A percentile compares a stretch with the other conserved stretches of the same genome.
Evolutionary conservation across 2,888 invertebrate genomes (phyloP).

Genomic region (Troilus luridus): DNA sequence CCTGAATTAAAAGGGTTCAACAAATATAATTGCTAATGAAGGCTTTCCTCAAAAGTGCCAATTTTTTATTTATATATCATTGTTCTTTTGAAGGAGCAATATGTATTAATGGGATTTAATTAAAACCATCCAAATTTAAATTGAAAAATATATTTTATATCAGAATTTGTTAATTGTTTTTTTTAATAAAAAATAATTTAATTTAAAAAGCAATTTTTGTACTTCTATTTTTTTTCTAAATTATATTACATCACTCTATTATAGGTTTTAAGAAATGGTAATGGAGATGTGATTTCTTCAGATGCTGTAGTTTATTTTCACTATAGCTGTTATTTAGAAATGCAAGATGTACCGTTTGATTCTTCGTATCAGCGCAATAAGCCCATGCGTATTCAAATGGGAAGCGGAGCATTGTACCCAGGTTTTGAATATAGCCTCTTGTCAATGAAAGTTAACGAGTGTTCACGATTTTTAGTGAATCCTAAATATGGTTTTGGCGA

Average conservation of each 20-base stretch:
- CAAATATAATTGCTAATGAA: no score
- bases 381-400: conserved; percentile 40
- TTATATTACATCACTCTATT: background rate
- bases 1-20: no score
- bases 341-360: conserved; percentile 59
- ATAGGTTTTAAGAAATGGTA: conserved; percentile 39
- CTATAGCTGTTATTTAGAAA: conserved; percentile 57
- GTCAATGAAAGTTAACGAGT: conserved; percentile 56
- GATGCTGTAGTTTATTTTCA: conserved; percentile 56
- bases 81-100: no score
- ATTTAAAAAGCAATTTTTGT: background rate
- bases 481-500: conserved; percentile 56
- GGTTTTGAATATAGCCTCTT: conserved; percentile 59
- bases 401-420: conserved; percentile 50
- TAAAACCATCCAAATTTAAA: no score
- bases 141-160: no score
- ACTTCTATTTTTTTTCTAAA: background rate
- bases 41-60: no score
- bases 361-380: conserved; percentile 55
- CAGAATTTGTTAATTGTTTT: background rate
- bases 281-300: conserved; percentile 23
- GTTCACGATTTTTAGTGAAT: conserved; percentile 45
- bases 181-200: background rate
- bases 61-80: no score
- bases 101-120: no score